phyloP scores from a whole-genome alignment of 2,797 vertebrate species.

The Coracias cyanogaster region DNA sequence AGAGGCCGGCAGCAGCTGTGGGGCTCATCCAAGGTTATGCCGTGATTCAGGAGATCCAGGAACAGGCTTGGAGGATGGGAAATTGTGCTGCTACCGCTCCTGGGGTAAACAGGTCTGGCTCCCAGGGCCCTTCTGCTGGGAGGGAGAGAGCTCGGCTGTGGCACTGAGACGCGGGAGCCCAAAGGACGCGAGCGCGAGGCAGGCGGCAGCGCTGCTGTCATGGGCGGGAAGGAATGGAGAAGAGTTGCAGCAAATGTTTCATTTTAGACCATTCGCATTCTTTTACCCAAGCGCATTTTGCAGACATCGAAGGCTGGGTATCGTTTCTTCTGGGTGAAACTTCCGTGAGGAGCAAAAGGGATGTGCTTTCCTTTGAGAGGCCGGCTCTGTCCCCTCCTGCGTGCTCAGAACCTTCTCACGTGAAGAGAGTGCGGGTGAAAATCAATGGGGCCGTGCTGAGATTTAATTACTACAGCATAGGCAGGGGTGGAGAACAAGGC shows the following conservation, averaged over 20 bases:
- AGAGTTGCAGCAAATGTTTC: background rate
- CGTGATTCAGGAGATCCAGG: background rate
- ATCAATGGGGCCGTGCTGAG: slow-evolving; percentile 42
- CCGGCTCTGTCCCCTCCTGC: background rate
- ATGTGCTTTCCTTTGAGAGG: background rate
- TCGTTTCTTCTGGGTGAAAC: background rate
- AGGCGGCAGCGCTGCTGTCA: background rate
- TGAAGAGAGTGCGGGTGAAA: background rate
- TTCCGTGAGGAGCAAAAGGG: background rate
- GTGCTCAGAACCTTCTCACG: background rate
- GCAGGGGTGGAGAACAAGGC: slow-evolving; percentile 54
- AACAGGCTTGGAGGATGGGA: background rate
- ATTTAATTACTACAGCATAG: slow-evolving; percentile 35
- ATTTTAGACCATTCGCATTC: background rate
- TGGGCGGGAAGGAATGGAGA: background rate
- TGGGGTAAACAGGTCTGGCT: background rate
- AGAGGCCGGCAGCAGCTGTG: background rate
- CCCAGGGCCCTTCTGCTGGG: background rate
- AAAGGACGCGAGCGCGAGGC: background rate
- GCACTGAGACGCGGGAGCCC: rapidly evolving
- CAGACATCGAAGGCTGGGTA: background rate
- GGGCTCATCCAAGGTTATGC: background rate
- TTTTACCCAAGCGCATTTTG: background rate
- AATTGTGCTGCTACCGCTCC: background rate
- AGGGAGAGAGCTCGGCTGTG: background rate